Evolutionary conservation across 1,140 invertebrate genomes (phyloP).

Genomic region (Diuraphis noxia): DNA sequence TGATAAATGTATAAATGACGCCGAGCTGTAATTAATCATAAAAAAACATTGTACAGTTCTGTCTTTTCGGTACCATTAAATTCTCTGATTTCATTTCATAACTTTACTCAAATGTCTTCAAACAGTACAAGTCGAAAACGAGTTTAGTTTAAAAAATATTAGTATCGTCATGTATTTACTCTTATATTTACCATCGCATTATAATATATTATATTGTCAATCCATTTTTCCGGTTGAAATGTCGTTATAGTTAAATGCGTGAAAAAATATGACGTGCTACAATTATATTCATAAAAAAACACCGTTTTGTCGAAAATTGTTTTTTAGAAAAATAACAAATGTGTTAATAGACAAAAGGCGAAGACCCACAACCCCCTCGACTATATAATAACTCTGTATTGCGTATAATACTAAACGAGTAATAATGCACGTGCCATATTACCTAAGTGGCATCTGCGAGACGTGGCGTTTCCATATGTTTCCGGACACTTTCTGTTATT

Average conservation of each 20-base stretch:
- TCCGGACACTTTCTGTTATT: background rate
- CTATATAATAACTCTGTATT: too few relatives aligned
- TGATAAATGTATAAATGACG: too few relatives aligned
- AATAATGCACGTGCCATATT: constrained; percentile 5
- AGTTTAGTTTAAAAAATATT: background rate
- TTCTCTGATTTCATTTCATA: background rate
- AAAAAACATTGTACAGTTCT: too few relatives aligned
- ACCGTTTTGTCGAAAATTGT: too few relatives aligned
- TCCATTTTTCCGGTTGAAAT: too few relatives aligned
- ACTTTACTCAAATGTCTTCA: background rate
- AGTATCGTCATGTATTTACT: background rate
- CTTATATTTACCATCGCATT: too few relatives aligned
- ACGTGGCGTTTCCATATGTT: constrained; percentile 12
- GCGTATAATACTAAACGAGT: background rate
- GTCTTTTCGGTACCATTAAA: background rate
- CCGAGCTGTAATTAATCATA: too few relatives aligned
- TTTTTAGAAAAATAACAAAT: too few relatives aligned
- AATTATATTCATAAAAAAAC: too few relatives aligned
- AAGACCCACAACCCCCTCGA: background rate
- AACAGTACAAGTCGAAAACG: background rate
- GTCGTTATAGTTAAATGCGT: too few relatives aligned
- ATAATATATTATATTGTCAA: too few relatives aligned
- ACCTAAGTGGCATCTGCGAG: constrained; percentile 30
- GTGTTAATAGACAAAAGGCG: background rate
- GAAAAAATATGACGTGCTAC: too few relatives aligned